Evolutionary conservation across 2,888 invertebrate genomes (phyloP), one percentile per base, ranked within the genome.

Genomic region (Dioctria rufipes): DNA sequence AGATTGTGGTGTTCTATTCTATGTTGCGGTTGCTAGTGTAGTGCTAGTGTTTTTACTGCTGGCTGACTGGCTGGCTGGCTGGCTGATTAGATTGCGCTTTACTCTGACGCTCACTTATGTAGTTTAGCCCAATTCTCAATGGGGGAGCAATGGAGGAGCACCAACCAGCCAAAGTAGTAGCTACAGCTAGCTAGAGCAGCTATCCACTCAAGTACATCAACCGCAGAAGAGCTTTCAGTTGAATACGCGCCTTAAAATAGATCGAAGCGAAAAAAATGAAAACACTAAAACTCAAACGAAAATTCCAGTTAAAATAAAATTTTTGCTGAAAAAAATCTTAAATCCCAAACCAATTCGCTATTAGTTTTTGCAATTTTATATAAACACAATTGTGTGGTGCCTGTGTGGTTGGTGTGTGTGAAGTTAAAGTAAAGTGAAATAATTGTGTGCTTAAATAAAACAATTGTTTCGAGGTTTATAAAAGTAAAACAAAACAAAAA

Each of bases 181-280:
- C 25, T 25, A 25, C 25, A 25, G 25, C 25, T 2, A 25, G 25
- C 11, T 11, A 4, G 54, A 54, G 54, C 6, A 54, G 4, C 54
- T 11, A 11, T 2, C 54, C 43, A 67, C 13, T 43, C 51, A 84
- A 25, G 42, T 71, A 54, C 83, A 80, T 80, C 81, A 75, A 80
- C 77, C 78, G 80, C 81, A 80, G 43, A 75, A 80, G 75, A 86
- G 81, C 81, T 80, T 82, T 81, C 77, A 81, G 80, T 82, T 65
- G 67, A 81, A 66, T 81, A 73, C 81, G 80, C 80, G 81, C 80
- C 80, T 82, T 80, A 77, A 81, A 81, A 82, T 82, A 82, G 82
- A 77, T 81, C 81, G 81, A 81, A 82, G 80, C 75, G 78, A 80
- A 80, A 25, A n/a, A 25, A 80, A 82, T 73, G 40, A 78, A 78